phyloP scores from a whole-genome alignment of 1,140 invertebrate genomes.

The Copidosoma floridanum region DNA sequence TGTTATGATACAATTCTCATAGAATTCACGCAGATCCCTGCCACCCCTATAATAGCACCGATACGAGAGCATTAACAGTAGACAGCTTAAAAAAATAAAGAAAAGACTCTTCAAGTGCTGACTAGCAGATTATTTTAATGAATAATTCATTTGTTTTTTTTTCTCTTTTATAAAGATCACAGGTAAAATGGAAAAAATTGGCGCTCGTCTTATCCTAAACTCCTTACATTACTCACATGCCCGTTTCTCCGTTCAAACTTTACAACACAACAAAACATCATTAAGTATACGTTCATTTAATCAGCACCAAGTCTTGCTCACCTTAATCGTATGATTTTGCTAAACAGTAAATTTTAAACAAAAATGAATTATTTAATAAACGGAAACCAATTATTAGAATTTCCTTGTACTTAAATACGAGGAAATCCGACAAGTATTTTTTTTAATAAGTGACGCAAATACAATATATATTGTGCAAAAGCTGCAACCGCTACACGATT shows the following conservation, averaged over 20 bases:
- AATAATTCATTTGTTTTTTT: neutral
- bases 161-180: conserved; percentile 4
- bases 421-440: too few relatives aligned
- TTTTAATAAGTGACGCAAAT: too few relatives aligned
- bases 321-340: neutral
- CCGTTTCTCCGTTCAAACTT: conserved; percentile 1
- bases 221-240: neutral
- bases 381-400: too few relatives aligned
- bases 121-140: conserved; percentile 11
- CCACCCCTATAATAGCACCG: neutral
- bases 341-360: neutral
- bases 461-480: neutral
- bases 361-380: too few relatives aligned
- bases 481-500: too few relatives aligned
- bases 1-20: neutral
- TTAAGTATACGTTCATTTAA: neutral
- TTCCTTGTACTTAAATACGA: too few relatives aligned
- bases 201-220: neutral
- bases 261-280: neutral
- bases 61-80: too few relatives aligned
- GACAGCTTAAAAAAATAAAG: too few relatives aligned
- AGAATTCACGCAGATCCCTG: neutral
- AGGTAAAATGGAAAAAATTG: conserved; percentile 17
- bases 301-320: conserved; percentile 1
- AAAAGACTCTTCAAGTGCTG: conserved; percentile 10